A percentile compares a stretch with the other conserved stretches of the same genome.
These are phyloP conservation scores for Notarius quadriscutis DNA, from an alignment of 2,113 vertebrate genomes.

Conservation along the genomic window DNA sequence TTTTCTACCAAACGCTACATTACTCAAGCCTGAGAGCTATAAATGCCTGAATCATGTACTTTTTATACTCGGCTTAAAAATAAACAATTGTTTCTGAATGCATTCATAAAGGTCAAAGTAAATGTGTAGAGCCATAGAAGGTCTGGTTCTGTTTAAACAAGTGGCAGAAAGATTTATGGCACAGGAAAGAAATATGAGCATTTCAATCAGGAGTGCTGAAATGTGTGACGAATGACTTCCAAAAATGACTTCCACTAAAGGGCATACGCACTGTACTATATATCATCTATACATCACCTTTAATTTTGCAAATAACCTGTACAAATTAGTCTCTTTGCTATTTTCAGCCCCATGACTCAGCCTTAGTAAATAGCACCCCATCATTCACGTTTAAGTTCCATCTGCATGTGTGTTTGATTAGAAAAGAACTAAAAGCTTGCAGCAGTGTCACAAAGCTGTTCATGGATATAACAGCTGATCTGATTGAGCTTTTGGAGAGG, in stretches of 20 bases:
- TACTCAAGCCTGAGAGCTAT: neutral
- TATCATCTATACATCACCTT: neutral
- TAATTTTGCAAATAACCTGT: neutral
- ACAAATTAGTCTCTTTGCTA: neutral
- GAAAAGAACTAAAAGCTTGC: neutral
- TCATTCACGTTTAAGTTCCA: neutral
- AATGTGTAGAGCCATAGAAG: conserved; percentile 14
- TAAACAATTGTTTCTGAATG: neutral
- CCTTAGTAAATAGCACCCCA: neutral
- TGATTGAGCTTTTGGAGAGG: neutral
- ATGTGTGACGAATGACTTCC: neutral
- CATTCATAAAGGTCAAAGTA: conserved; percentile 11
- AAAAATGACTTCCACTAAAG: neutral
- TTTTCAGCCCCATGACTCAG: neutral
- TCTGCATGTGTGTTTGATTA: neutral
- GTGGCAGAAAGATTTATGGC: conserved; percentile 10
- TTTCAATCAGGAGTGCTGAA: neutral
- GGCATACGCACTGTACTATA: neutral
- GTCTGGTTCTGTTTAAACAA: neutral
- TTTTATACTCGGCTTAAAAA: conserved; percentile 2
- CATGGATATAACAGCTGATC: neutral
- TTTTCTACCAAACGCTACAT: neutral
- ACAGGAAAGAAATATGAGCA: neutral
- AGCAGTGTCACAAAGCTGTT: neutral
- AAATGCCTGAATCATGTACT: neutral